Percentiles rank a stretch among this genome's conserved stretches.
Conservation (phyloP, 2,113 vertebrate species). For the Microcebus griseorufus region DNA sequence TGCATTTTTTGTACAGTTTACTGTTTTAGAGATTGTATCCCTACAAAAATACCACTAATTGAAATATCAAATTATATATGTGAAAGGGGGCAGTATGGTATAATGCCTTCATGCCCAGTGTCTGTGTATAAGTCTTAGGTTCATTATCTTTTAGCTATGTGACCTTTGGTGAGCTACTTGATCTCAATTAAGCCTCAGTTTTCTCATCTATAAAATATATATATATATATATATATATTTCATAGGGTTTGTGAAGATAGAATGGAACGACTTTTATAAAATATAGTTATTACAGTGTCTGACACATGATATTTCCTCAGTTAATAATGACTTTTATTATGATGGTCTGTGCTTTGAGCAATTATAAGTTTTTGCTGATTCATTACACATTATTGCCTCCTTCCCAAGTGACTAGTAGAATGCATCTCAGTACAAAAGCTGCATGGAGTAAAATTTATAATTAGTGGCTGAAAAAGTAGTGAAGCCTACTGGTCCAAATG, state of each 20-base stretch:
- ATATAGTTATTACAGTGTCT: background rate
- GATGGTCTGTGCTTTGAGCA: constrained; percentile 32
- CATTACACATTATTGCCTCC: background rate
- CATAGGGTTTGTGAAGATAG: constrained; percentile 10
- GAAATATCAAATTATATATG: background rate
- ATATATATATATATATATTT: background rate
- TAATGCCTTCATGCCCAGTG: background rate
- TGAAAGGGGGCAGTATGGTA: background rate
- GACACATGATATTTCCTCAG: background rate
- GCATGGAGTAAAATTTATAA: background rate
- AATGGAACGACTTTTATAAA: constrained; percentile 18
- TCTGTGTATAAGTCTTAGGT: background rate
- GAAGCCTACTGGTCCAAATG: background rate
- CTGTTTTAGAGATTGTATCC: background rate
- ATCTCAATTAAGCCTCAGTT: background rate
- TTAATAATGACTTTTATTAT: constrained; percentile 55
- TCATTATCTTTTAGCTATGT: background rate
- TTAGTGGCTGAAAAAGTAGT: background rate
- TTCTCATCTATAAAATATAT: constrained; percentile 32
- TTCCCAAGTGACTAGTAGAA: background rate
- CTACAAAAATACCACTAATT: constrained; percentile 20
- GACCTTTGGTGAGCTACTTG: background rate
- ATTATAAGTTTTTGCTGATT: background rate
- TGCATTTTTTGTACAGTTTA: background rate
- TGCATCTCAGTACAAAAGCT: background rate